A percentile compares a stretch with the other conserved stretches of the same genome.
Evolutionary conservation across 2,797 vertebrate species (phyloP).

Genomic region (Cossypha polioptera): DNA sequence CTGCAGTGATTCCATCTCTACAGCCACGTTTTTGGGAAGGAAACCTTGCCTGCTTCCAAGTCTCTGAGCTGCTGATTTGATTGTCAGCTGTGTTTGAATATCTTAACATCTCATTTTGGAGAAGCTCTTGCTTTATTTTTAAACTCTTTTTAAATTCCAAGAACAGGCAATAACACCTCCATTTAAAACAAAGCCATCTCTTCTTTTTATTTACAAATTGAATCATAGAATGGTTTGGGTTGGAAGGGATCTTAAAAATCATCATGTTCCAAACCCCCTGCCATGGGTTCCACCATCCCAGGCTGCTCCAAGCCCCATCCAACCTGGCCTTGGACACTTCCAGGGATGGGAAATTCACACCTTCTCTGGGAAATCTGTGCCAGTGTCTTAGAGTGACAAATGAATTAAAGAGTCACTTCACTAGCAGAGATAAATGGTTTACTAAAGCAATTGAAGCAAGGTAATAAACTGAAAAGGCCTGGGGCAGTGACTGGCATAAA

Average conservation of each 20-base stretch:
- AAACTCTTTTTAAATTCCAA: not conserved
- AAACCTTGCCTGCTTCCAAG: not conserved
- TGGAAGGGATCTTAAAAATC: not conserved
- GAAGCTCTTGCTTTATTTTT: conserved; percentile 11
- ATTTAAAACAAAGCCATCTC: not conserved
- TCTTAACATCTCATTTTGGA: conserved; percentile 19
- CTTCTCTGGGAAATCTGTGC: not conserved
- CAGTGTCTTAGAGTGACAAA: not conserved
- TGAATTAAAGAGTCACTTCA: not conserved
- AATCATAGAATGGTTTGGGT: not conserved
- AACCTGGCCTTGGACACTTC: not conserved
- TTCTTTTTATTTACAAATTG: not conserved
- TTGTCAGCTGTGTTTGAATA: conserved; percentile 7
- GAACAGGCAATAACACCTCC: not conserved
- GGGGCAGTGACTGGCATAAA: not conserved
- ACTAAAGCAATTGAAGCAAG: not conserved
- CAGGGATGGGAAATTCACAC: not conserved
- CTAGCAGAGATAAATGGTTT: not conserved
- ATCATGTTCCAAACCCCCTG: fast-evolving
- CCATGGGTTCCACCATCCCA: not conserved
- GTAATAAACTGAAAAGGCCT: not conserved
- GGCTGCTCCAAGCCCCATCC: fast-evolving
- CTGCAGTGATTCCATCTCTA: not conserved
- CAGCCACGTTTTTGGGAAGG: not conserved
- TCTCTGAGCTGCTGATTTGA: not conserved